Conservation (phyloP, 1,140 invertebrate genomes). For the Aradophagus sp. region DNA sequence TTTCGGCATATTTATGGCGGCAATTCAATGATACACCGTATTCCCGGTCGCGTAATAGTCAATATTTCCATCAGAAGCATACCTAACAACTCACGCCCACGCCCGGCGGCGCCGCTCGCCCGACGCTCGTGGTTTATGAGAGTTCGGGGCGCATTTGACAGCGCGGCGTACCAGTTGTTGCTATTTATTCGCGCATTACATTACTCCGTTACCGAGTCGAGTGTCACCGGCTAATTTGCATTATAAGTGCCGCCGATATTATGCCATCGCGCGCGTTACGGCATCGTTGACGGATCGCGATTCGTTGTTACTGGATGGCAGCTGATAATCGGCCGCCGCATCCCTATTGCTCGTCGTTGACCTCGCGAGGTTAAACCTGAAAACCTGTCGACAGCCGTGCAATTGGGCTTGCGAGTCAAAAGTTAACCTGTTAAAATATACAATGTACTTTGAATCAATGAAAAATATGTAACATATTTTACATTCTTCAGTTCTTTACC, state of each 20-base stretch:
- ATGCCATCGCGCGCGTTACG: conserved; percentile 58
- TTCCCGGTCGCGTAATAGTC: conserved; percentile 75
- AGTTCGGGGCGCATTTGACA: conserved; percentile 73
- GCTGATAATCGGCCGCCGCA: conserved; percentile 46
- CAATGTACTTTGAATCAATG: too few relatives aligned
- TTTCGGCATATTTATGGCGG: conserved; percentile 74
- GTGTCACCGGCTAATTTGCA: conserved; percentile 75
- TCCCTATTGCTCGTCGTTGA: conserved; percentile 49
- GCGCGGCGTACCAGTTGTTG: conserved; percentile 72
- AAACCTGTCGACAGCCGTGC: too few relatives aligned
- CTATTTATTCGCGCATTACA: conserved; percentile 76
- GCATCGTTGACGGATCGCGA: conserved; percentile 54
- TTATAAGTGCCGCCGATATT: conserved; percentile 62
- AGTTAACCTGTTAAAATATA: too few relatives aligned
- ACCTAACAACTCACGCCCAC: conserved; percentile 74
- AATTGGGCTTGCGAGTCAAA: too few relatives aligned
- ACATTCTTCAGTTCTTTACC: too few relatives aligned
- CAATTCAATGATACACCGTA: conserved; percentile 74
- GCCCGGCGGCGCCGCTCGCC: conserved; percentile 59
- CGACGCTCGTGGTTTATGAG: conserved; percentile 70
- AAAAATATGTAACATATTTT: too few relatives aligned
- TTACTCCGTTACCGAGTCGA: conserved; percentile 73
- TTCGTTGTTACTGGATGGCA: conserved; percentile 46
- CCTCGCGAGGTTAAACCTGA: conserved; percentile 16
- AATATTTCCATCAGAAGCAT: conserved; percentile 76